Conservation (phyloP, 2,797 vertebrate genomes). For the Brotula barbata region DNA sequence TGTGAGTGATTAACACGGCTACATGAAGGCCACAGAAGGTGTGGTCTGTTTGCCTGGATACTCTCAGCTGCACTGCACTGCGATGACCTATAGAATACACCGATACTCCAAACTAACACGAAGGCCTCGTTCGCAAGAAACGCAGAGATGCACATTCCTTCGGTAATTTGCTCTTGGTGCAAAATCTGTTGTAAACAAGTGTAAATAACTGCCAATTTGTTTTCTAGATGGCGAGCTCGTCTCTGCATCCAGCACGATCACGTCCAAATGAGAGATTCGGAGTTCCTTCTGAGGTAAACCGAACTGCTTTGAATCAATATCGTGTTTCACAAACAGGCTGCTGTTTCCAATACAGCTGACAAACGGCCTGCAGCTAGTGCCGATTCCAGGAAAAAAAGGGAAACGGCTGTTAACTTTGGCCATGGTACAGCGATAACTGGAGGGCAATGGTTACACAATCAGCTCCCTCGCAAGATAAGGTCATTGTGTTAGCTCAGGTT, state of each 20-base stretch:
- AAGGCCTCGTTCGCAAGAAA: slow-evolving; percentile 25
- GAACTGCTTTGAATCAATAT: slow-evolving; percentile 62
- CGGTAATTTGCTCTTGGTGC: slow-evolving; percentile 8
- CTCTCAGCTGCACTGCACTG: slow-evolving; percentile 33
- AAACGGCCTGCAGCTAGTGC: slow-evolving; percentile 45
- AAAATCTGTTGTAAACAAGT: no score
- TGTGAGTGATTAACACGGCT: slow-evolving; percentile 62
- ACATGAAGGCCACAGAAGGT: slow-evolving; percentile 60
- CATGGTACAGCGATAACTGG: slow-evolving; percentile 66
- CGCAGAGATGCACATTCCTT: no score
- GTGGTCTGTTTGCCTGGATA: slow-evolving; percentile 69
- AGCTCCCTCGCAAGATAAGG: slow-evolving; percentile 82
- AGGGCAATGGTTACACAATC: slow-evolving; percentile 84
- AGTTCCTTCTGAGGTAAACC: slow-evolving; percentile 36
- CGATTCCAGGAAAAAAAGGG: slow-evolving; percentile 61
- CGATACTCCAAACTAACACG: slow-evolving; percentile 11
- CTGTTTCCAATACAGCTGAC: slow-evolving; percentile 51
- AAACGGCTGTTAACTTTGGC: slow-evolving; percentile 71
- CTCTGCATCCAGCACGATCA: slow-evolving; percentile 20
- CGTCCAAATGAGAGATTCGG: slow-evolving; percentile 40
- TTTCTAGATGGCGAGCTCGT: slow-evolving; percentile 20
- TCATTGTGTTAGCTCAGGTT: slow-evolving; percentile 80
- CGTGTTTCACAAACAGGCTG: slow-evolving; percentile 59
- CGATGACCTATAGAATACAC: slow-evolving; percentile 29
- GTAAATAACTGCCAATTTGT: neutral